Base-by-base conservation (phyloP, 2,113 vertebrate genomes). In the Burhinus bistriatus region DNA sequence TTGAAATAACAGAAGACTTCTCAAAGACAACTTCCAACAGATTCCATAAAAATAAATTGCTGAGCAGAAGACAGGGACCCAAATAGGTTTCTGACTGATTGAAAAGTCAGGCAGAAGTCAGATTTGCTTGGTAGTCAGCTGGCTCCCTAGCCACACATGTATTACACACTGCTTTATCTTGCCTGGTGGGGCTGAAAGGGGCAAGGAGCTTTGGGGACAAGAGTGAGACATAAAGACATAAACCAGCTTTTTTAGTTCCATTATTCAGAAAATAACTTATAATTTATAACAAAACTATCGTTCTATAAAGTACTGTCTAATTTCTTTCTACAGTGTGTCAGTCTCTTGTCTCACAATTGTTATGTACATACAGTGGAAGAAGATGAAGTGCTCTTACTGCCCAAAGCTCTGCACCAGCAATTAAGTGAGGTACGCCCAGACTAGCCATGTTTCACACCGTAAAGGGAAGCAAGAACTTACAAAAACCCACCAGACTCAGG, bases 161-260 rank as follows among this genome's bases (percentile, higher is more conserved):
- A 22, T 86, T 36, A 15, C 2, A 6, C 11, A 26, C 2, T 40
- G 12, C 30, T 84, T 78, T 84, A 12, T 49, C 5, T 49, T 81
- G 26, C 20, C 36, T 61, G 8, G 4, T 87, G 42, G 10, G 32
- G 15, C 49, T 79, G 32, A 76, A 51, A 79, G 8, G 8, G 8
- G 5, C 54, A 77, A 65, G 55, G 9, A 49, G 9, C 11, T 82
- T 12, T 73, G 16, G 20, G 21, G 11, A 62, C 3, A 38, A 45
- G 16, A 5, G 6, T 68, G 29, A 76, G 44, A 68, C 4, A 12
- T 26, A 44, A 76, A 0, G 0, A 34, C 3, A 70, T 30, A 79
- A 79, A 54, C 0, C 0, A 2, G 0, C 36, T 83, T 65, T 27
- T 4, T 45, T 49, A 65, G 44, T 57, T 81, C 5, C 12, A 7